Evolutionary conservation across 2,113 vertebrate genomes (phyloP).

Genomic region (Zapornia atra): DNA sequence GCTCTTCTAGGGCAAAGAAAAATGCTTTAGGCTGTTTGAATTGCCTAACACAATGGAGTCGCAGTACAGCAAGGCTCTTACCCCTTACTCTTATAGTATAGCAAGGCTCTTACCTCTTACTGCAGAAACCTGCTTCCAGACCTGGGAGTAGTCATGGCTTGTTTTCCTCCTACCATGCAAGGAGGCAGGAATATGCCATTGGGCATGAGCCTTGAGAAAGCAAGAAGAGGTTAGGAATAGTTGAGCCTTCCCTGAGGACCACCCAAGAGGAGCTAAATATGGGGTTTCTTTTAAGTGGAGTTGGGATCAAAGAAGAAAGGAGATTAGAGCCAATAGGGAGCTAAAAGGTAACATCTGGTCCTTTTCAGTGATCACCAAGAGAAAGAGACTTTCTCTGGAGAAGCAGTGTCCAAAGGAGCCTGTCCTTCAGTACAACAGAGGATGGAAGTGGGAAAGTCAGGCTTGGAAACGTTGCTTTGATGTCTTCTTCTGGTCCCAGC

Average conservation of each 20-base stretch:
- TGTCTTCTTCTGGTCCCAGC: background rate
- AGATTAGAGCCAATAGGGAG: constrained; percentile 69
- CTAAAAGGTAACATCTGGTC: constrained; percentile 63
- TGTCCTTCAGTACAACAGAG: background rate
- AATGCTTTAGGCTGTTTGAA: background rate
- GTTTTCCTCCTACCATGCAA: constrained; percentile 26
- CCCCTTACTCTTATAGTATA: too few relatives aligned
- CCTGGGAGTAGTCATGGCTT: constrained; percentile 42
- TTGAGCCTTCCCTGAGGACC: constrained; percentile 59
- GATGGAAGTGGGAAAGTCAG: background rate
- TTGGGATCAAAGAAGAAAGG: constrained; percentile 68
- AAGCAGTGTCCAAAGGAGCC: background rate
- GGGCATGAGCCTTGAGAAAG: constrained; percentile 26
- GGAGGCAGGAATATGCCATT: constrained; percentile 25
- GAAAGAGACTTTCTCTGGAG: constrained; percentile 26
- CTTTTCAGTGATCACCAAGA: constrained; percentile 28
- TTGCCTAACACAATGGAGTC: fast-evolving
- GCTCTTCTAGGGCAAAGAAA: background rate
- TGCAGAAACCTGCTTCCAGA: constrained; percentile 6
- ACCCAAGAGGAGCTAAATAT: constrained; percentile 71
- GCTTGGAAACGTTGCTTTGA: background rate
- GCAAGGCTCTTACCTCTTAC: background rate
- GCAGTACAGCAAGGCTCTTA: background rate
- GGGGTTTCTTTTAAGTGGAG: constrained; percentile 63
- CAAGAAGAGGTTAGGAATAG: constrained; percentile 63